phyloP scores from a whole-genome alignment of 2,888 invertebrate species.

The Melinaea menophilus region DNA sequence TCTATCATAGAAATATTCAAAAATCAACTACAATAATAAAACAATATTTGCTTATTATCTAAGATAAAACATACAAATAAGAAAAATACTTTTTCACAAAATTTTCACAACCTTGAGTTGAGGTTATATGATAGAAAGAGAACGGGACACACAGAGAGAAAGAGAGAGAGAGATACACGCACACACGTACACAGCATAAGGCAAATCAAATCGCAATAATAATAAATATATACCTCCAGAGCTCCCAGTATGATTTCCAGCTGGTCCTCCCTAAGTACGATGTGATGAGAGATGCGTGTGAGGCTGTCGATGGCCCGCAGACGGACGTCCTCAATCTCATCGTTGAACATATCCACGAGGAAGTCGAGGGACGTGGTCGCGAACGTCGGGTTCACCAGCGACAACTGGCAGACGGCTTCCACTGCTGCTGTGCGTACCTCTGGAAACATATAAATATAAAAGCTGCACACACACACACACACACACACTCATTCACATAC shows the following conservation, averaged over 20 bases:
- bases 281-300: constrained; percentile 91
- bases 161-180: too few species aligned
- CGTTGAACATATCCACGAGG: constrained; percentile 99
- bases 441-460: constrained; percentile 36
- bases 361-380: constrained; percentile 95
- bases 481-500: background rate
- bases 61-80: too few species aligned
- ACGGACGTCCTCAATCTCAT: constrained; percentile 98
- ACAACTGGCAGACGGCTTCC: constrained; percentile 93
- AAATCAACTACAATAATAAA: too few species aligned
- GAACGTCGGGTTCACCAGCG: constrained; percentile 89
- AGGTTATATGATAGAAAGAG: too few species aligned
- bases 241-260: constrained; percentile 96
- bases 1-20: too few species aligned
- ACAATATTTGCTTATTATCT: too few species aligned
- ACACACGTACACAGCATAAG: too few species aligned
- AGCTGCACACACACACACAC: background rate
- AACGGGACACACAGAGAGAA: too few species aligned
- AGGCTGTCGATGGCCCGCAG: constrained; percentile 96
- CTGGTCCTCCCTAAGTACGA: constrained; percentile 95
- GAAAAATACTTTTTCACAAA: too few species aligned
- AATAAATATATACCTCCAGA: constrained; percentile 80
- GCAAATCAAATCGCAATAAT: too few species aligned
- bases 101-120: too few species aligned
- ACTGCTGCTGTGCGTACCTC: constrained; percentile 97